Conservation (phyloP, 2,113 vertebrate species). For the Varanus komodoensis region DNA sequence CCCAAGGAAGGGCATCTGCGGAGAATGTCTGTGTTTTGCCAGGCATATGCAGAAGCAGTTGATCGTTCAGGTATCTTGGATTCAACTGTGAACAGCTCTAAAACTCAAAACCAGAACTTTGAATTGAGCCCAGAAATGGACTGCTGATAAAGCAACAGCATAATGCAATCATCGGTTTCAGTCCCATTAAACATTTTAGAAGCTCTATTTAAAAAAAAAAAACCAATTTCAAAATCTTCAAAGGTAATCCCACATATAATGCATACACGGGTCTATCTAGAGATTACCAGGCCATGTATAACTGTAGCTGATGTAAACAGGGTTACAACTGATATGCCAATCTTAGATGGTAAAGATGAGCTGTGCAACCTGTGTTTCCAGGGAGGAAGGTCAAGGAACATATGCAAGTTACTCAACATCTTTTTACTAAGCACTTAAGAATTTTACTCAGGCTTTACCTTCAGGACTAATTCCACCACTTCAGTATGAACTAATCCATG, state of each 20-base stretch:
- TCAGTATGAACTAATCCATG: constrained; percentile 96
- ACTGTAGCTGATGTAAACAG: background rate
- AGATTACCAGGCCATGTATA: background rate
- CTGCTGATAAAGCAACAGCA: background rate
- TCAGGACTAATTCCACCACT: constrained; percentile 96
- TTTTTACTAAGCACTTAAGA: background rate
- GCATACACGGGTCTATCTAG: background rate
- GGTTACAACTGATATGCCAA: background rate
- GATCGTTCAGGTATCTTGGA: background rate
- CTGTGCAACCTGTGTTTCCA: background rate
- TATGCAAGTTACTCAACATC: background rate
- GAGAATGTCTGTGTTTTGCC: background rate
- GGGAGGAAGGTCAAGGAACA: background rate
- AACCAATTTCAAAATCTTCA: background rate
- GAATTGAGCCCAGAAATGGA: background rate
- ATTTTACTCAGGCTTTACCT: constrained; percentile 77
- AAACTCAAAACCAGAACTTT: background rate
- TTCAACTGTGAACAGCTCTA: background rate
- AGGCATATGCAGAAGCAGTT: background rate
- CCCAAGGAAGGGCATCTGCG: background rate
- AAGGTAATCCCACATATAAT: background rate
- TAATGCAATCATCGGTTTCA: background rate
- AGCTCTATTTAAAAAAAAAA: background rate
- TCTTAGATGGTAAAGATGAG: background rate
- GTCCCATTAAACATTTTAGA: background rate